Evolutionary conservation across 2,113 vertebrate species (phyloP), one percentile per base, ranked within the genome.

Genomic region (Burhinus oedicnemus): DNA sequence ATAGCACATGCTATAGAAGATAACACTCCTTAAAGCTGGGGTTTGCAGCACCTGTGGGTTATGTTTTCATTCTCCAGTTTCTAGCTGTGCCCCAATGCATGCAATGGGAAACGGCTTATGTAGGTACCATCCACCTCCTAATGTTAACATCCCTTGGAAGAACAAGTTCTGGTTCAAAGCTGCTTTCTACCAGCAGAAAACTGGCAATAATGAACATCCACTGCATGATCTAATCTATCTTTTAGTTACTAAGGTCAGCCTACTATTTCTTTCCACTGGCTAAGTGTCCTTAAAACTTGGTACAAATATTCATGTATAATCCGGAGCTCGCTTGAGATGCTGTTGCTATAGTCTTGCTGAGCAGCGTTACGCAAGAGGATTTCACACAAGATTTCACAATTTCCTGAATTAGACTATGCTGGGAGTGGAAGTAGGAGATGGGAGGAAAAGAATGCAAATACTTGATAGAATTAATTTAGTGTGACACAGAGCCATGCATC

Each of bases 381-480:
- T 95, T 92, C 88, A 90, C 30, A 69, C 9, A 90, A 75, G 44
- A 83, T 83, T 83, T 95, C 69, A 82, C 69, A 64, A 79, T 87
- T 94, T 89, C 89, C 77, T 82, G 54, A 51, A 82, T 89, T 81
- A 87, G 66, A 42, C 52, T 6, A 2, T 66, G 45, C 38, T 78
- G 42, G 23, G 47, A 87, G 15, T 79, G 9, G 47, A 81, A 90
- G 38, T 22, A 87, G 38, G 44, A 89, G 61, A 72, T 23, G 30
- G 8, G n/a, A 12, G 5, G 18, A 79, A 21, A 77, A 80, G 62
- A 94, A 94, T n/a, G 66, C 66, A 80, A 79, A 77, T 90, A 87
- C 54, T 79, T 69, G 14, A 80, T 26, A 87, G 34, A 83, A 72
- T 65, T 75, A 87, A 87, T 65, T 85, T 78, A 61, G 30, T 18